These are phyloP conservation scores for Bombus soroeensis DNA, from an alignment of 1,140 invertebrate genomes.

Conservation along the genomic window DNA sequence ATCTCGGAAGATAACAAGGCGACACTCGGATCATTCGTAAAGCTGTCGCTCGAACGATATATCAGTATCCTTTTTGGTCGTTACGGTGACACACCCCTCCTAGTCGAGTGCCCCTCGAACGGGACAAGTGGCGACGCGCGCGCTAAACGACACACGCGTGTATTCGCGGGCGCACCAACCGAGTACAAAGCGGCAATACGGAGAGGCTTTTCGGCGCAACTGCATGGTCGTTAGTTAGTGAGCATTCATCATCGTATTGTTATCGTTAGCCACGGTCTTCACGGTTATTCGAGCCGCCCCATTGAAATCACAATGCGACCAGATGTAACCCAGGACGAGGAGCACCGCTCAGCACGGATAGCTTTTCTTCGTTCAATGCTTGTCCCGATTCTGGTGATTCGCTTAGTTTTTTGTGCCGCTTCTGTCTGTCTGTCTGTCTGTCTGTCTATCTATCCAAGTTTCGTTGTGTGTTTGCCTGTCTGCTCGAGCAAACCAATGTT, in stretches of 20 bases:
- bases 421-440: background rate
- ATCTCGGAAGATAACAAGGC: conserved; percentile 64
- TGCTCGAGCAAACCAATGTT: too few species aligned
- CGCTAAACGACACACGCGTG: conserved; percentile 19
- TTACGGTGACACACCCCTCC: conserved; percentile 62
- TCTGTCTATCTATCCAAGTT: background rate
- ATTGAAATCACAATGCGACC: conserved; percentile 63
- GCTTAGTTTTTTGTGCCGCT: background rate
- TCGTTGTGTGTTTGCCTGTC: background rate
- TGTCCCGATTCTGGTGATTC: conserved; percentile 33
- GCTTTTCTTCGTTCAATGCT: conserved; percentile 54
- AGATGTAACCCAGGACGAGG: conserved; percentile 52
- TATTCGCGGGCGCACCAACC: background rate
- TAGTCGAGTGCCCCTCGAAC: conserved; percentile 25
- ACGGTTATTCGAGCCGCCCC: conserved; percentile 63
- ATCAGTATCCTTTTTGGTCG: conserved; percentile 70
- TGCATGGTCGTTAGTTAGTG: conserved; percentile 71
- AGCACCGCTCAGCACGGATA: conserved; percentile 13
- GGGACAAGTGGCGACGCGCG: conserved; percentile 29
- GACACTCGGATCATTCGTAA: conserved; percentile 66
- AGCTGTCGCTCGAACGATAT: conserved; percentile 64
- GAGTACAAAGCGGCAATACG: conserved; percentile 61
- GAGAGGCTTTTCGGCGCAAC: conserved; percentile 57
- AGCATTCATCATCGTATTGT: conserved; percentile 72
- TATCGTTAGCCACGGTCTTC: conserved; percentile 69